These are phyloP conservation scores for Aurelia sp. DNA, from an alignment of 30 jellyfish, hydroid and myxozoan species.

Conservation along the genomic window DNA sequence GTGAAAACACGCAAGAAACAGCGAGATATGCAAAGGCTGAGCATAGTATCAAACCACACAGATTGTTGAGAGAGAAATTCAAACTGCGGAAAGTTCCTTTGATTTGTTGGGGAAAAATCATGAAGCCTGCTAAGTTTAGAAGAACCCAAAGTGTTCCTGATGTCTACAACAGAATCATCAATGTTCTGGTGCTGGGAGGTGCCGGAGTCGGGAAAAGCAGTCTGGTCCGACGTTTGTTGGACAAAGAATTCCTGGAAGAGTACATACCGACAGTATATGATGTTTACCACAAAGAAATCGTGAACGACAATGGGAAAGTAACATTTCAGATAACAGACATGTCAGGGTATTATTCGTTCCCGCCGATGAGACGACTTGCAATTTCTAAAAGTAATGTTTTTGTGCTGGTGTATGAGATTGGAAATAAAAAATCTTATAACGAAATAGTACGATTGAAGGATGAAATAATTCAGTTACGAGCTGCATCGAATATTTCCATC, in stretches of 20 bases:
- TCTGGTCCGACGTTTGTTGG: constrained; percentile 61
- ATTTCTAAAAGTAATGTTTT: constrained; percentile 57
- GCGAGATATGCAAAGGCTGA: too few relatives aligned
- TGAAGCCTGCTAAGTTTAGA: constrained; percentile 20
- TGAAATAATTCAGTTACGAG: constrained; percentile 54
- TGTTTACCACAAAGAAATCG: constrained; percentile 63
- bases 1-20: too few relatives aligned
- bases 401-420: constrained; percentile 74
- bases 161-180: constrained; percentile 42
- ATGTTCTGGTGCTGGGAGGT: constrained; percentile 74
- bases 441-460: constrained; percentile 65
- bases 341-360: constrained; percentile 78
- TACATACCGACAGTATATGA: constrained; percentile 77
- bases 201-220: constrained; percentile 77
- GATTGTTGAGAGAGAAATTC: too few relatives aligned
- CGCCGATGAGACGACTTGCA: constrained; percentile 80
- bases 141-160: constrained; percentile 64
- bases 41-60: too few relatives aligned
- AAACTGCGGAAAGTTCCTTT: too few relatives aligned
- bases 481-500: constrained; percentile 9
- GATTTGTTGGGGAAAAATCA: too few relatives aligned
- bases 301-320: constrained; percentile 48
- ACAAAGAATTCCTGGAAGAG: constrained; percentile 55
- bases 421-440: constrained; percentile 51
- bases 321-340: constrained; percentile 66